Base-by-base conservation (phyloP, 2,888 invertebrate species). In the Drosophila tripunctata region DNA sequence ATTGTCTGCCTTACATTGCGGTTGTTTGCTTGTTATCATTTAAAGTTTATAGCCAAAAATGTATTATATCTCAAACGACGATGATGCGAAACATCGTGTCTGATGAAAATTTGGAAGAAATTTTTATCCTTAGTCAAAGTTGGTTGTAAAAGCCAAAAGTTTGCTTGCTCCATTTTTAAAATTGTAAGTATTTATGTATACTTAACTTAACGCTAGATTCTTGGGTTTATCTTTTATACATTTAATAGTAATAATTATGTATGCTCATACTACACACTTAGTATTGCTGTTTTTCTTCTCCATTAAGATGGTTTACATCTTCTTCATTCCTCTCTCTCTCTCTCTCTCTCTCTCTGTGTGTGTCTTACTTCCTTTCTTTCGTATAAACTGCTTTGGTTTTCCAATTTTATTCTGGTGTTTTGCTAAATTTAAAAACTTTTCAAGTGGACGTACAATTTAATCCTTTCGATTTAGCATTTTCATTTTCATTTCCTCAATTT, bases 31-130 rank as follows among this genome's bases (percentile, higher is more conserved):
- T 41, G 44, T 45, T 55, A 57, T 8, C 41, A 12, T 56, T 79
- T 79, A 77, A 83, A 73, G 57, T 84, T 85, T 84, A 83, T 87
- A 88, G 83, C 89, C 89, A 83, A 89, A 89, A 88, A 72, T 55
- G 71, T 64, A 64, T 67, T 45, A 51, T 38, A 30, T 56, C 52
- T 63, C 58, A 58, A 64, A 35, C 40, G 33, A 31, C 41, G 35
- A 60, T 62, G 63, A 57, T 44, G 22, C 22, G 7, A 60, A 17
- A 36, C 66, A 51, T 52, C 66, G 55, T 57, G 44, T 31, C 45
- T 40, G 65, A 68, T 40, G 68, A 71, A 75, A 83, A 87, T 87
- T 87, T 87, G 38, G 85, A 87, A 70, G 71, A 87, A 83, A 74
- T 75, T 85, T 87, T 44, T 31, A 75, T 82, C 76, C 60, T 70